Percentiles rank a stretch among this genome's conserved stretches.
These are phyloP conservation scores for Meriones unguiculatus DNA, from an alignment of 2,113 vertebrate species.

Conservation along the genomic window DNA sequence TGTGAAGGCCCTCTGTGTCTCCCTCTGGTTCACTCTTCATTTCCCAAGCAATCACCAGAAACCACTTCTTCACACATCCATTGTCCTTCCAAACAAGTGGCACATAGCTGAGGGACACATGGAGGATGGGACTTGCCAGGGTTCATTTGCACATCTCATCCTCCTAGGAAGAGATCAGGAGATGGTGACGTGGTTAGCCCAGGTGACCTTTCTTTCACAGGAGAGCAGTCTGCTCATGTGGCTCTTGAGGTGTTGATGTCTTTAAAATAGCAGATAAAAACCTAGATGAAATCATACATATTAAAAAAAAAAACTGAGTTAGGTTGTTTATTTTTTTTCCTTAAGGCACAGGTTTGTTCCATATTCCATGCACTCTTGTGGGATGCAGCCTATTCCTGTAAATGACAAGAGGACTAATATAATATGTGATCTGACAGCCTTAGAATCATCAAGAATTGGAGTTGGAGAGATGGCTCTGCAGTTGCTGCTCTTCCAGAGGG, in stretches of 20 bases:
- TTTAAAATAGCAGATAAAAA: slow-evolving; percentile 22
- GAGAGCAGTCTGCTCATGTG: background rate
- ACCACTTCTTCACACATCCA: background rate
- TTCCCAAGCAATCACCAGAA: background rate
- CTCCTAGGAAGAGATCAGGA: background rate
- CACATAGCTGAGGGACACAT: fast-evolving
- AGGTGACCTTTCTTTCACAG: background rate
- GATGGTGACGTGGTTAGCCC: background rate
- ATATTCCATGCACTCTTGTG: background rate
- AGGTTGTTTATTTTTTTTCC: background rate
- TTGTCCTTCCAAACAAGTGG: background rate
- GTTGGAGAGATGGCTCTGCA: too few relatives aligned
- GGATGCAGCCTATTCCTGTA: background rate
- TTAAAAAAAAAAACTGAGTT: background rate
- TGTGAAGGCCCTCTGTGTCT: background rate
- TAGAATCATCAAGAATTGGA: slow-evolving; percentile 10
- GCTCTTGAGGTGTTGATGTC: background rate
- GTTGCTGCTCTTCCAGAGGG: background rate
- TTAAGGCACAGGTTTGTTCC: slow-evolving; percentile 36
- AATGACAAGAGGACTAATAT: background rate
- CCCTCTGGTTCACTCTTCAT: background rate
- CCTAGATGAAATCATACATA: background rate
- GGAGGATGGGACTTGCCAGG: fast-evolving
- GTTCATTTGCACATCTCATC: background rate
- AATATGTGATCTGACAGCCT: background rate